Evolutionary conservation across 2,113 vertebrate species (phyloP).

Genomic region (Junco hyemalis): DNA sequence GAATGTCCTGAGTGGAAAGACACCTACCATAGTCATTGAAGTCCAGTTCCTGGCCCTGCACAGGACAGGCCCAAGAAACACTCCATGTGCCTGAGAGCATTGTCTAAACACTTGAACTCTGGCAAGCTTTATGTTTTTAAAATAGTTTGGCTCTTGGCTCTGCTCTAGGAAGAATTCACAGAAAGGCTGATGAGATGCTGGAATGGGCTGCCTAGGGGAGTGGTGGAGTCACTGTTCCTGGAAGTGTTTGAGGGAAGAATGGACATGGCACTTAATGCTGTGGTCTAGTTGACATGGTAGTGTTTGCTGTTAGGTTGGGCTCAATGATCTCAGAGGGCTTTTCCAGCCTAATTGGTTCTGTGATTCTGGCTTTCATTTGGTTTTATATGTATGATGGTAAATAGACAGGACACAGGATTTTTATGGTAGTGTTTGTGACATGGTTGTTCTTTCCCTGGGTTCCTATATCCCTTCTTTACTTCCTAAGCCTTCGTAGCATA

Average conservation of each 20-base stretch:
- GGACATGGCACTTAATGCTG: neutral
- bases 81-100: neutral
- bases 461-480: neutral
- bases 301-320: neutral
- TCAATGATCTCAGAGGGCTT: neutral
- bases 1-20: neutral
- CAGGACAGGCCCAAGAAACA: neutral
- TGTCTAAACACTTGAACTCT: neutral
- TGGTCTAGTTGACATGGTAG: neutral
- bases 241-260: neutral
- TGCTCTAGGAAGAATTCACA: neutral
- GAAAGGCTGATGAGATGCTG: neutral
- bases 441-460: rapidly evolving
- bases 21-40: neutral
- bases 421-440: neutral
- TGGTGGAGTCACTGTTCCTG: neutral
- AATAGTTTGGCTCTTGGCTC: neutral
- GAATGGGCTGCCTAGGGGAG: neutral
- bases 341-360: neutral
- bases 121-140: neutral
- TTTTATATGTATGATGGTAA: neutral
- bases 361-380: neutral
- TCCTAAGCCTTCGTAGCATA: neutral
- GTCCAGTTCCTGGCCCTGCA: neutral
- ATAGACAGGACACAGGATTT: neutral